Evolutionary conservation across 2,113 vertebrate genomes (phyloP).

Genomic region (Planiliza haematocheilus): DNA sequence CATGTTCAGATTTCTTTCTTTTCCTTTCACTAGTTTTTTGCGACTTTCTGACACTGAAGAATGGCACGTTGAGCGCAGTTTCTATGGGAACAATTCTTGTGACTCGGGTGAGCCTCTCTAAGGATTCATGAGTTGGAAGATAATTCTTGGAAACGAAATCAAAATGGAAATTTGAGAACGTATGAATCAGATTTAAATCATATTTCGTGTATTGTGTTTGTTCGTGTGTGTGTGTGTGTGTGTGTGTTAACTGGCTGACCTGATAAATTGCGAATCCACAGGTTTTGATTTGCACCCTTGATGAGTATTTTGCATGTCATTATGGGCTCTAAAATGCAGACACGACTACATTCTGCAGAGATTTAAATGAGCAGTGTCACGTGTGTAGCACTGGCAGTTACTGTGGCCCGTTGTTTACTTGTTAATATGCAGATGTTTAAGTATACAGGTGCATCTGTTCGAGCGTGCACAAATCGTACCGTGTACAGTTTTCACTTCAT

Average conservation of each 20-base stretch:
- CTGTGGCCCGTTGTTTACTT: slow-evolving; percentile 13
- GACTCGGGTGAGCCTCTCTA: slow-evolving; percentile 7
- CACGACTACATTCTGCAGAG: neutral
- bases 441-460: neutral
- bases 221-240: neutral
- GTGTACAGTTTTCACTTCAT: neutral
- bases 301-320: slow-evolving; percentile 39
- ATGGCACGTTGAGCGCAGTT: slow-evolving; percentile 32
- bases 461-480: slow-evolving; percentile 14
- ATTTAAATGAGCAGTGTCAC: slow-evolving; percentile 36
- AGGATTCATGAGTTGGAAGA: slow-evolving; percentile 14
- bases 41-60: slow-evolving; percentile 25
- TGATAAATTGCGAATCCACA: slow-evolving; percentile 16
- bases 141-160: slow-evolving; percentile 14
- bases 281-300: slow-evolving; percentile 39
- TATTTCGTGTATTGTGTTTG: neutral
- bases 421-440: slow-evolving; percentile 32
- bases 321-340: slow-evolving; percentile 23
- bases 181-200: slow-evolving; percentile 4
- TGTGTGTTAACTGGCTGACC: slow-evolving; percentile 23
- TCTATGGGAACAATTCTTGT: slow-evolving; percentile 53
- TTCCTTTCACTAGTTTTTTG: slow-evolving; percentile 11
- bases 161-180: slow-evolving; percentile 23
- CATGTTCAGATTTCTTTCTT: slow-evolving; percentile 6
- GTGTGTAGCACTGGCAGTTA: slow-evolving; percentile 46